Percentiles rank a stretch among this genome's conserved stretches.
Evolutionary conservation across 2,888 invertebrate species (phyloP).

Genomic region (Euzetes globulus): DNA sequence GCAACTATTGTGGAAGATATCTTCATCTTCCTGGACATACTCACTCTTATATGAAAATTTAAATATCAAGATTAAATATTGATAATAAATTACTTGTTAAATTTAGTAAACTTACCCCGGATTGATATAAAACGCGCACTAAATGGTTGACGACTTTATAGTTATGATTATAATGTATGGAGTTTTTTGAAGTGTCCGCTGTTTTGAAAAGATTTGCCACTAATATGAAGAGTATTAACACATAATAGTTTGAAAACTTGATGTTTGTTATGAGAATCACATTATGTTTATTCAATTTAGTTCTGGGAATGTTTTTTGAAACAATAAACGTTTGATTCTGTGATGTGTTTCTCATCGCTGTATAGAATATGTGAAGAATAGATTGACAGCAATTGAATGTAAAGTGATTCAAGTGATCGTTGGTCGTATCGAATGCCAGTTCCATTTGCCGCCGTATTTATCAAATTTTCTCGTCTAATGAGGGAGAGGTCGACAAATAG

Average conservation of each 20-base stretch:
- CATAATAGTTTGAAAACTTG: background rate
- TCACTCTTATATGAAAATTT: no score
- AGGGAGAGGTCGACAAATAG: conserved; percentile 12
- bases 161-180: background rate
- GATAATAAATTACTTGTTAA: no score
- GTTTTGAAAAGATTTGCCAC: background rate
- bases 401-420: background rate
- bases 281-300: background rate
- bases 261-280: background rate
- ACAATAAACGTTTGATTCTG: background rate
- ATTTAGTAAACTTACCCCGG: background rate
- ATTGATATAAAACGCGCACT: conserved; percentile 10
- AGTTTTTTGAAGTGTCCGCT: background rate
- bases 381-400: background rate
- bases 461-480: background rate
- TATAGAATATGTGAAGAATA: background rate
- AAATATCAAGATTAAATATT: no score
- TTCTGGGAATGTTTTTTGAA: background rate
- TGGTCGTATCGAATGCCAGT: background rate
- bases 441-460: conserved; percentile 3
- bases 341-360: background rate
- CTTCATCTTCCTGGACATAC: no score
- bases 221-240: conserved; percentile 15
- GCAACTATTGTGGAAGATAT: no score
- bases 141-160: background rate